A percentile compares a stretch with the other conserved stretches of the same genome.
Conservation (phyloP, 2,113 vertebrate species). For the Edolisoma coerulescens region DNA sequence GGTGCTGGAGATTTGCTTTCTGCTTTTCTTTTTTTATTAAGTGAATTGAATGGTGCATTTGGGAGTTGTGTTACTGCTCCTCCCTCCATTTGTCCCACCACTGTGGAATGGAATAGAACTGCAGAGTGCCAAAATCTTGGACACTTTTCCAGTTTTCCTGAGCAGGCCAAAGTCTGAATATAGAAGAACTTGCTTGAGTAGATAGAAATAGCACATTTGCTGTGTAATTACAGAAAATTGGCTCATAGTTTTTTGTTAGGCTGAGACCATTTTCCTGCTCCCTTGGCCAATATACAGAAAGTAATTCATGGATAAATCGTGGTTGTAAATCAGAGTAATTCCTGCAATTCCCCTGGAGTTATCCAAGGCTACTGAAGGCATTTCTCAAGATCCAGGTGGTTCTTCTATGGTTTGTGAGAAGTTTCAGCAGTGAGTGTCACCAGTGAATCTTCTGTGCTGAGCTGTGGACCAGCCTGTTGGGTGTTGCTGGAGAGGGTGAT, state of each 20-base stretch:
- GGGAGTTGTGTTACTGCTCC: not conserved
- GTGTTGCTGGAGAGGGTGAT: not conserved
- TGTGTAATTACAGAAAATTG: not conserved
- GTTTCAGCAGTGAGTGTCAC: not conserved
- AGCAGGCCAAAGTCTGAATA: not conserved
- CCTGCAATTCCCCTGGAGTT: not conserved
- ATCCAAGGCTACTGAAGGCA: not conserved
- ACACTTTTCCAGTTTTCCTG: not conserved
- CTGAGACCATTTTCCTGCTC: not conserved
- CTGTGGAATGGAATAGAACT: not conserved
- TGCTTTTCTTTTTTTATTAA: not conserved
- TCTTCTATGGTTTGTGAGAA: not conserved
- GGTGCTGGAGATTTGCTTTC: not conserved
- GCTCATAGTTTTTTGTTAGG: not conserved
- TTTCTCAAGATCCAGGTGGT: not conserved
- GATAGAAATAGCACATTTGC: not conserved
- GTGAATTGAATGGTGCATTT: not conserved
- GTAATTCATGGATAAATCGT: not conserved
- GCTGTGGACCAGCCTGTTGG: not conserved
- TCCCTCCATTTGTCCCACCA: rapidly evolving
- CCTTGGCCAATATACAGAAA: not conserved
- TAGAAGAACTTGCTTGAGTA: not conserved
- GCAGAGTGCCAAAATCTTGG: not conserved
- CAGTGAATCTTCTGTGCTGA: not conserved
- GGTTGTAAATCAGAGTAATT: not conserved